Conservation (phyloP, 1,140 invertebrate species). For the Lysiphlebus fabarum region DNA sequence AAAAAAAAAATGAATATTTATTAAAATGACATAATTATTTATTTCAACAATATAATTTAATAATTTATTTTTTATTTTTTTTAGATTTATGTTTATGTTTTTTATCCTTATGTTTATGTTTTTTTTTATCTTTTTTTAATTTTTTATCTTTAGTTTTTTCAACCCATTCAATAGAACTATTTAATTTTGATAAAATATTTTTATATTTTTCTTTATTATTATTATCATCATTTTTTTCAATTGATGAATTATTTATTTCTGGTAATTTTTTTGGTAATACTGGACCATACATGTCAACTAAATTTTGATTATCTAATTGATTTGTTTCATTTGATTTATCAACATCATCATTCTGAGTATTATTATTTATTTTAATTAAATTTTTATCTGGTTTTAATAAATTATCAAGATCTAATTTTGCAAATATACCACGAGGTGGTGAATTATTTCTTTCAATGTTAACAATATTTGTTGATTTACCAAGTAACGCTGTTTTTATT, state of each 20-base stretch:
- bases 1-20: neutral
- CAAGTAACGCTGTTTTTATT: constrained; percentile 40
- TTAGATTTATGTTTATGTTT: constrained; percentile 35
- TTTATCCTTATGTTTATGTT: constrained; percentile 50
- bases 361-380: constrained; percentile 20
- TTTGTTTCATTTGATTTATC: constrained; percentile 8
- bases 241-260: constrained; percentile 8
- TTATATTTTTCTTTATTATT: neutral
- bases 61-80: constrained; percentile 24
- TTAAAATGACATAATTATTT: neutral
- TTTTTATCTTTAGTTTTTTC: constrained; percentile 43
- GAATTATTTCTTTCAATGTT: constrained; percentile 63
- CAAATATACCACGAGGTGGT: constrained; percentile 71
- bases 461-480: constrained; percentile 38
- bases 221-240: neutral
- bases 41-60: constrained; percentile 2
- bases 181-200: constrained; percentile 27
- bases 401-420: constrained; percentile 67
- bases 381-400: constrained; percentile 38
- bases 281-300: constrained; percentile 56
- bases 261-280: constrained; percentile 51
- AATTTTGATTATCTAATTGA: constrained; percentile 3
- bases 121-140: constrained; percentile 47
- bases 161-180: constrained; percentile 44
- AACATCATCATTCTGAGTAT: constrained; percentile 24